These are phyloP conservation scores for Cyclophora punctaria DNA, from an alignment of 2,888 invertebrate species.

Conservation along the genomic window DNA sequence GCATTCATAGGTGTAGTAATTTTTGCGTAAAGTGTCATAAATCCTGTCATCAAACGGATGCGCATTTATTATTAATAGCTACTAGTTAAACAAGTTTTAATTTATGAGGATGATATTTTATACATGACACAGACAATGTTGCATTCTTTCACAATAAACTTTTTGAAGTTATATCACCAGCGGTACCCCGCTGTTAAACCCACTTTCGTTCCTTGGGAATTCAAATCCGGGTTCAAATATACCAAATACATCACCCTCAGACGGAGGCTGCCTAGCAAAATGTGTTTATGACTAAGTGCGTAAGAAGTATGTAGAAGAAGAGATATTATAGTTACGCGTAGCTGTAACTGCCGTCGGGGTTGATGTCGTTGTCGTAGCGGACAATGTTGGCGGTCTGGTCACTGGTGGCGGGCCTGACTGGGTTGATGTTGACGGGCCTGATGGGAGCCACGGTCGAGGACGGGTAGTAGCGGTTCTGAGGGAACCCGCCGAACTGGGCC, in stretches of 20 bases:
- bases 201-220: too few relatives aligned
- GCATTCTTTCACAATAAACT: too few relatives aligned
- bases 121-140: too few relatives aligned
- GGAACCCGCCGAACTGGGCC: slow-evolving; percentile 35
- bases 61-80: slow-evolving; percentile 15
- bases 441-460: slow-evolving; percentile 7
- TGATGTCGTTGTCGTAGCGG: slow-evolving; percentile 48
- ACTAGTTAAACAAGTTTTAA: slow-evolving; percentile 4
- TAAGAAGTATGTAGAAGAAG: too few relatives aligned
- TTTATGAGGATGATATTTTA: neutral
- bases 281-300: too few relatives aligned
- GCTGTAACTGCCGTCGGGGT: slow-evolving; percentile 64
- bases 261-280: too few relatives aligned
- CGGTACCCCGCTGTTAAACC: too few relatives aligned
- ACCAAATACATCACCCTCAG: too few relatives aligned
- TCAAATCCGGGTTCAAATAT: too few relatives aligned
- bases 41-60: slow-evolving; percentile 15
- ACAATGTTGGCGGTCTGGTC: slow-evolving; percentile 46
- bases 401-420: slow-evolving; percentile 13
- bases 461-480: slow-evolving; percentile 6
- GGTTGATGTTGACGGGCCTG: too few relatives aligned
- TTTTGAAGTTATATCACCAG: too few relatives aligned
- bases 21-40: slow-evolving; percentile 9
- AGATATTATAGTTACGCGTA: slow-evolving; percentile 46
- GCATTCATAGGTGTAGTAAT: neutral